A percentile compares a stretch with the other conserved stretches of the same genome.
These are phyloP conservation scores for Drosophila repleta DNA, from an alignment of 1,140 invertebrate species.

Conservation along the genomic window DNA sequence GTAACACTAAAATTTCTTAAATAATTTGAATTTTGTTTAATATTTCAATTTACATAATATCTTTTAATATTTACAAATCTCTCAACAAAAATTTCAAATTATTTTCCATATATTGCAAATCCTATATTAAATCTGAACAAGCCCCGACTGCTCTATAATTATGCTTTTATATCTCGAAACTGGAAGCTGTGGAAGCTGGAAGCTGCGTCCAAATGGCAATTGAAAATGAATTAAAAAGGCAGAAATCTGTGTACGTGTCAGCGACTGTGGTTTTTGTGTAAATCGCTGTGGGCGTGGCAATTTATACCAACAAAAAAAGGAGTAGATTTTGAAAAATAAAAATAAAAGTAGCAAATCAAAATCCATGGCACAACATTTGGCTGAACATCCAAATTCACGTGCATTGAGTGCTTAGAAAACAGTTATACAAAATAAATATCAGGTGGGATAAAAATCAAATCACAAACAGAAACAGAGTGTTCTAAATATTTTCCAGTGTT, in stretches of 20 bases:
- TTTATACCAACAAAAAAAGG: conserved; percentile 16
- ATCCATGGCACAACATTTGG: neutral
- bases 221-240: conserved; percentile 42
- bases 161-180: neutral
- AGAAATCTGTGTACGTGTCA: conserved; percentile 19
- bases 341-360: neutral
- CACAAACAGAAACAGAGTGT: neutral
- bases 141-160: neutral
- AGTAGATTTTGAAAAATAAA: neutral
- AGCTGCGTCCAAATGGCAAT: conserved; percentile 6
- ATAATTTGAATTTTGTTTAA: too few relatives aligned
- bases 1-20: too few relatives aligned
- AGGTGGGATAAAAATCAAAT: conserved; percentile 2
- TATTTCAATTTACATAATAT: too few relatives aligned
- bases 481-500: neutral
- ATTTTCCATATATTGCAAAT: neutral
- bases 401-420: neutral
- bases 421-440: neutral
- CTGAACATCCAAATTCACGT: neutral
- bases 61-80: too few relatives aligned
- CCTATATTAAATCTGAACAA: neutral
- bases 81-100: neutral
- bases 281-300: conserved; percentile 18
- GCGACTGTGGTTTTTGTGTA: conserved; percentile 29
- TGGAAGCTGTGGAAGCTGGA: conserved; percentile 3